Base-by-base conservation (phyloP, 92 coral and sea anemone species). In the Chrysogorgia sp. region DNA sequence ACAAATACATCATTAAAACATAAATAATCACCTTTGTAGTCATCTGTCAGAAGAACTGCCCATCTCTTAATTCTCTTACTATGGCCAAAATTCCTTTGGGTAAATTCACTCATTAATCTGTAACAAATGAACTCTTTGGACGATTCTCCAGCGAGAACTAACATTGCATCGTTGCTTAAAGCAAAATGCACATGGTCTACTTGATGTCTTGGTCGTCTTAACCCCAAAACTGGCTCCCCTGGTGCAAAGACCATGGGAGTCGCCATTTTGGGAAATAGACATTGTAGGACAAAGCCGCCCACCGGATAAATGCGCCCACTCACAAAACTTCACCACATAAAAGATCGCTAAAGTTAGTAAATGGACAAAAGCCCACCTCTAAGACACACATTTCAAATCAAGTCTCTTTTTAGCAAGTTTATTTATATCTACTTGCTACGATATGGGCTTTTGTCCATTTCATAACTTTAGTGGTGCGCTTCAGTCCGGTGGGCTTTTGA, bases 71-170 rank as follows among this genome's bases (percentile, higher is more conserved):
- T 52, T n/a, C n/a, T n/a, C n/a, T n/a, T n/a, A n/a, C n/a, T n/a
- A n/a, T n/a, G n/a, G n/a, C n/a, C n/a, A n/a, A n/a, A n/a, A 26
- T 52, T 28, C 21, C 59, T 32, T 53, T 72, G 79, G 10, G 26
- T 1, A 35, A 52, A 72, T 23, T 72, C 79, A 56, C 24, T 34
- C 6, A 72, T 13, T 41, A 72, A 7, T 28, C 35, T 22, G 22
- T 72, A 55, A 17, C 79, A 72, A 56, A 72, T 53, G 28, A 72
- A 72, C n/a, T 41, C 34, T 37, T 56, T 72, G 0, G 79, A 72
- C n/a, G 65, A 49, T 32, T 34, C 3, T 8, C 32, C 12, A 0
- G 79, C 53, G 14, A 72, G 32, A 53, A 72, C 56, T 28, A 72
- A 72, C 25, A 55, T 34, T 30, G 63, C 30, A 35, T 72, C 65